Evolutionary conservation across 2,113 vertebrate genomes (phyloP).

Genomic region (Microcebus griseorufus): DNA sequence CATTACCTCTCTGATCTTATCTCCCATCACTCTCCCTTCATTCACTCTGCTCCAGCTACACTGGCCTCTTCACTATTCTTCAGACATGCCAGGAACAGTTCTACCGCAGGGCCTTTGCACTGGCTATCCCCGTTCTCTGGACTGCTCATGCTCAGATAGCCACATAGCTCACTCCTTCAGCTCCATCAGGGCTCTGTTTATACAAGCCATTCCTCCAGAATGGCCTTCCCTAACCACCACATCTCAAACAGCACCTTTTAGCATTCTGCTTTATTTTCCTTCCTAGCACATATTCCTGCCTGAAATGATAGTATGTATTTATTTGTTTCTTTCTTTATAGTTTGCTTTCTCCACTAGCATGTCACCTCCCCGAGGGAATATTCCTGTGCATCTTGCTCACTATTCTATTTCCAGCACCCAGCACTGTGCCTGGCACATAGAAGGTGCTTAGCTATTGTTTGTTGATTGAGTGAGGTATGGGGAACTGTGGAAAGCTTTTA

Average conservation of each 20-base stretch:
- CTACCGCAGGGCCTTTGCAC: background rate
- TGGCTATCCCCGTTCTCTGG: background rate
- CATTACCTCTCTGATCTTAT: background rate
- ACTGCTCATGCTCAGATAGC: conserved; percentile 22
- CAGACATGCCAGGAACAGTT: background rate
- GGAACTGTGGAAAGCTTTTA: conserved; percentile 19
- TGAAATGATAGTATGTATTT: conserved; percentile 18
- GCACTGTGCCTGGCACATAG: background rate
- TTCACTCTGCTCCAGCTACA: background rate
- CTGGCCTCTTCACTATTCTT: background rate
- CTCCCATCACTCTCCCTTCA: background rate
- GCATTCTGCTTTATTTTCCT: conserved; percentile 39
- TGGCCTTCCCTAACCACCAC: background rate
- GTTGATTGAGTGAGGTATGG: conserved; percentile 13
- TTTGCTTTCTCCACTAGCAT: background rate
- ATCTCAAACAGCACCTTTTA: conserved; percentile 24
- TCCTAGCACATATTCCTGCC: conserved; percentile 12
- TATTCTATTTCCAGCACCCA: background rate
- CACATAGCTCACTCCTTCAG: background rate
- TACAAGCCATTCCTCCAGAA: background rate
- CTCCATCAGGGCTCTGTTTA: conserved; percentile 21
- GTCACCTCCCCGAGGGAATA: background rate
- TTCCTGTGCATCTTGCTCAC: conserved; percentile 7
- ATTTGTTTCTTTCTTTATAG: background rate
- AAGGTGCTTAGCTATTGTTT: background rate